Evolutionary conservation across 1,140 invertebrate genomes (phyloP).

Genomic region (Gryon sp.): DNA sequence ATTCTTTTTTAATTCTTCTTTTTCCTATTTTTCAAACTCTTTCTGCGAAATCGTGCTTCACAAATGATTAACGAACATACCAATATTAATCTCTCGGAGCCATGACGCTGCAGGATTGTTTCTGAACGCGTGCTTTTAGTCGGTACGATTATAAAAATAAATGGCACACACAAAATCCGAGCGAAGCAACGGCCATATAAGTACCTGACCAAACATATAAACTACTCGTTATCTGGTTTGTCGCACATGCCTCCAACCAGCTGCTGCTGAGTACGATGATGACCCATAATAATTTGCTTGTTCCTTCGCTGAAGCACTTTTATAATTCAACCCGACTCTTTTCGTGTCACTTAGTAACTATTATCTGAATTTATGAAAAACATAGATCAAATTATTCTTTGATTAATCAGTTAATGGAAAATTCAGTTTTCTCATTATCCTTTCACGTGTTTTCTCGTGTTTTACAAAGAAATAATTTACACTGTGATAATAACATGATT

Average conservation of each 20-base stretch:
- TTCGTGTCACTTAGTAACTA: slow-evolving; percentile 1
- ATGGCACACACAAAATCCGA: slow-evolving; percentile 28
- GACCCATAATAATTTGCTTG: slow-evolving; percentile 45
- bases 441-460: no score
- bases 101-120: slow-evolving; percentile 42
- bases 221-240: slow-evolving; percentile 45
- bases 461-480: no score
- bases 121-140: slow-evolving; percentile 32
- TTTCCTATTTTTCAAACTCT: slow-evolving; percentile 6
- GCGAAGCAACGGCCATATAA: slow-evolving; percentile 15
- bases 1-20: no score
- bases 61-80: slow-evolving; percentile 34
- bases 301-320: slow-evolving; percentile 24
- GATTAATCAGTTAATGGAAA: no score
- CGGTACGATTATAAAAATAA: slow-evolving; percentile 48
- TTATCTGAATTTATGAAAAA: no score
- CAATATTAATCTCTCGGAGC: slow-evolving; percentile 37
- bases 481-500: no score
- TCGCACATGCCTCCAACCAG: slow-evolving; percentile 32
- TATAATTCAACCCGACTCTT: slow-evolving; percentile 3
- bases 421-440: no score
- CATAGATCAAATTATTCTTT: no score
- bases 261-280: slow-evolving; percentile 42
- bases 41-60: slow-evolving; percentile 19
- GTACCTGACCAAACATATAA: slow-evolving; percentile 48